Evolutionary conservation across 2,888 invertebrate species (phyloP).

Genomic region (Drosophila borborema): DNA sequence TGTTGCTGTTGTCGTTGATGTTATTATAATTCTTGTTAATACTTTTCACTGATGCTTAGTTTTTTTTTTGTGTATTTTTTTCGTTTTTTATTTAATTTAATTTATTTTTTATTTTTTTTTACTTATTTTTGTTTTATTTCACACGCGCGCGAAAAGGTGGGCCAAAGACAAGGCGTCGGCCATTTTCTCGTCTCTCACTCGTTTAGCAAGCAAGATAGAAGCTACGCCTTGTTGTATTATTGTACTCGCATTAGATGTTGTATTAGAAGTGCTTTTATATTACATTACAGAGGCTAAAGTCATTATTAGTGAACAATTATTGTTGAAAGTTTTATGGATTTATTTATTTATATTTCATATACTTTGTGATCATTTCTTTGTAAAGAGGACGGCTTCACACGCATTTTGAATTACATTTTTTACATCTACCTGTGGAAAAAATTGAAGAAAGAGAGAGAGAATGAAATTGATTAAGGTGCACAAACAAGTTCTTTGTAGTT

Average conservation of each 20-base stretch:
- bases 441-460: slow-evolving; percentile 2
- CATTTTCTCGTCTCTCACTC: slow-evolving; percentile 53
- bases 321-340: slow-evolving; percentile 51
- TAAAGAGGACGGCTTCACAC: slow-evolving; percentile 80
- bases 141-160: slow-evolving; percentile 72
- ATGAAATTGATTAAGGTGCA: slow-evolving; percentile 1
- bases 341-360: slow-evolving; percentile 30
- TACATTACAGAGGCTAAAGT: slow-evolving; percentile 31
- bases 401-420: slow-evolving; percentile 61
- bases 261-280: background rate
- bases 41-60: slow-evolving; percentile 48
- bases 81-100: slow-evolving; percentile 7
- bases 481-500: background rate
- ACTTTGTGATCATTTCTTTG: slow-evolving; percentile 61
- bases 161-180: slow-evolving; percentile 54
- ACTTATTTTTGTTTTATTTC: slow-evolving; percentile 55
- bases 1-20: slow-evolving; percentile 35
- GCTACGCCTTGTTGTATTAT: slow-evolving; percentile 50
- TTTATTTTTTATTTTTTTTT: background rate
- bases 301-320: slow-evolving; percentile 30
- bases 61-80: slow-evolving; percentile 9
- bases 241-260: slow-evolving; percentile 41
- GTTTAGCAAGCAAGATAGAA: slow-evolving; percentile 35
- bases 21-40: slow-evolving; percentile 52
- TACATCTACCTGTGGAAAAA: slow-evolving; percentile 46